These are phyloP conservation scores for Lamprologus callipterus DNA, from an alignment of 2,113 vertebrate species.

Conservation along the genomic window DNA sequence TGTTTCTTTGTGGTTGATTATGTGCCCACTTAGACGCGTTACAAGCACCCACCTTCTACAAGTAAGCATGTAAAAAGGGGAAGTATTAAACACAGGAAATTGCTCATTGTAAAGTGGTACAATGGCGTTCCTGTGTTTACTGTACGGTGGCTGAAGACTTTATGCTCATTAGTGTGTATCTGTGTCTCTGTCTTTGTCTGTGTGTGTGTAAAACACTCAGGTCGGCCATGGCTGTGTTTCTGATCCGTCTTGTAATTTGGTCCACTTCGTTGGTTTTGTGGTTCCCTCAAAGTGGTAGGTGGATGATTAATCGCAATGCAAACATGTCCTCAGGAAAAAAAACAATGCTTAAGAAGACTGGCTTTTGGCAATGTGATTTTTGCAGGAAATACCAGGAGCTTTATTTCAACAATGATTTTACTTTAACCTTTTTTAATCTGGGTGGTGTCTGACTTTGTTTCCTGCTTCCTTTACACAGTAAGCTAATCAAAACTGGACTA, in stretches of 20 bases:
- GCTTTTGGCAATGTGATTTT: neutral
- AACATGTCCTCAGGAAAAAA: fast-evolving
- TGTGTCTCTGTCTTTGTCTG: neutral
- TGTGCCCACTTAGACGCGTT: neutral
- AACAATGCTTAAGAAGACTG: neutral
- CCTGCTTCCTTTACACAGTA: neutral
- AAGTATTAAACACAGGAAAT: constrained; percentile 28
- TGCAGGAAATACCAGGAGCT: neutral
- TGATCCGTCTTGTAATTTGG: neutral
- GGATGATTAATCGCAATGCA: neutral
- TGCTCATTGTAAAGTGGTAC: neutral
- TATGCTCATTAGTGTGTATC: neutral
- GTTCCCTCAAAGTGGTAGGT: constrained; percentile 14
- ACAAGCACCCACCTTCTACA: neutral
- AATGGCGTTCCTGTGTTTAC: neutral
- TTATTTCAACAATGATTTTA: neutral
- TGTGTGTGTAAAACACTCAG: neutral
- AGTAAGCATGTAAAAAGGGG: constrained; percentile 12
- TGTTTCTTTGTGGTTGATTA: neutral
- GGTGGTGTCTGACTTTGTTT: neutral
- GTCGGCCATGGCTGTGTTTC: neutral
- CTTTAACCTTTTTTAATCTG: neutral
- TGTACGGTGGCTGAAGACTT: neutral
- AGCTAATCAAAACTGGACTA: neutral
- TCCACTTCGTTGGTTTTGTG: neutral